Conservation (phyloP, 2,888 invertebrate species). For the Metacarcinus magister region DNA sequence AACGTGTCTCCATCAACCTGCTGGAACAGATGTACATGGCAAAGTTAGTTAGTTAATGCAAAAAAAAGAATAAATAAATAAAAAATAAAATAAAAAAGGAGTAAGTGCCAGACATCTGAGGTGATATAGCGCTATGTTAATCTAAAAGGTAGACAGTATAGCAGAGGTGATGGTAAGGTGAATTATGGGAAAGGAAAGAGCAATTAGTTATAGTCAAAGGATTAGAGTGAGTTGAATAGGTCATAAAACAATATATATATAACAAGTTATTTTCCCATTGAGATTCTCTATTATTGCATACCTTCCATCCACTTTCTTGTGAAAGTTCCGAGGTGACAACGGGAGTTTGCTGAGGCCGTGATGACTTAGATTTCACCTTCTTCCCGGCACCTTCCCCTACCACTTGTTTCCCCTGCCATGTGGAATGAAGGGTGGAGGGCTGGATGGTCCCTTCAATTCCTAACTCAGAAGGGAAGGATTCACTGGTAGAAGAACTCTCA, state of each 20-base stretch:
- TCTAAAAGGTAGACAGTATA: no score
- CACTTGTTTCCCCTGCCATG: neutral
- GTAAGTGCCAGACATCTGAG: no score
- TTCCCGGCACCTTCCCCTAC: neutral
- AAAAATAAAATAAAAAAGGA: no score
- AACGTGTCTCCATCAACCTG: constrained; percentile 14
- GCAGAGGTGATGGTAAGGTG: no score
- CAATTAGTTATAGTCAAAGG: no score
- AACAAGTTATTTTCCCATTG: neutral
- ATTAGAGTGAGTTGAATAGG: no score
- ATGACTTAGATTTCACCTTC: neutral
- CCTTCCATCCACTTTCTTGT: constrained; percentile 17
- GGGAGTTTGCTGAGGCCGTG: neutral
- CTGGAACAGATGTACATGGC: neutral
- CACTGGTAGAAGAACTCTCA: neutral
- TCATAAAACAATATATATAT: no score
- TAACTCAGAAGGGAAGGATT: neutral
- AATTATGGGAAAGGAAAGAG: no score
- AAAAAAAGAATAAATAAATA: no score
- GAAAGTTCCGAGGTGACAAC: neutral
- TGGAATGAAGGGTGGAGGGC: neutral
- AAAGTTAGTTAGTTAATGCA: no score
- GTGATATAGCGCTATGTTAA: no score
- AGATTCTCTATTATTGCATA: neutral
- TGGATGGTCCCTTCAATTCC: neutral